A percentile compares a stretch with the other conserved stretches of the same genome.
Evolutionary conservation across 2,113 vertebrate genomes (phyloP).

Genomic region (Euleptes europaea): DNA sequence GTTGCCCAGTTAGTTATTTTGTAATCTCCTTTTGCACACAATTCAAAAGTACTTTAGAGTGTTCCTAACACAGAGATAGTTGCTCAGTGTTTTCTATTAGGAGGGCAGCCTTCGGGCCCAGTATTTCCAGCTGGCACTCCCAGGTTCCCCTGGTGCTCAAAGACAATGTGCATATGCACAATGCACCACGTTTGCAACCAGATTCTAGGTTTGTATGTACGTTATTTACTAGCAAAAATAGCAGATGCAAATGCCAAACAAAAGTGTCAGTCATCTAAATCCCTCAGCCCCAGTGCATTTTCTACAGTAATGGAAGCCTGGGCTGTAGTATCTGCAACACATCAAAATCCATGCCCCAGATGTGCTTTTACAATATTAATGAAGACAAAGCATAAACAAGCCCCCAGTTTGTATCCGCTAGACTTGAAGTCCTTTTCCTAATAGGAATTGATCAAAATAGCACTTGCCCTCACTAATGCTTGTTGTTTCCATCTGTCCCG

Average conservation of each 20-base stretch:
- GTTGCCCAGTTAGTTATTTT: slow-evolving; percentile 3
- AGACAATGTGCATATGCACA: background rate
- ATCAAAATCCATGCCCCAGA: background rate
- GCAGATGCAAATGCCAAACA: background rate
- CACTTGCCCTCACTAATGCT: background rate
- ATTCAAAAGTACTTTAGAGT: background rate
- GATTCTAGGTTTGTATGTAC: background rate
- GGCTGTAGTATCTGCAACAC: background rate
- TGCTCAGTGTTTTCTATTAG: background rate
- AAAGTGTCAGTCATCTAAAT: background rate
- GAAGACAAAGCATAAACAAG: background rate
- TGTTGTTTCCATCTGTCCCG: background rate
- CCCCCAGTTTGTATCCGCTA: background rate
- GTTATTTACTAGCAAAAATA: background rate
- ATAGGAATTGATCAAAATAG: background rate
- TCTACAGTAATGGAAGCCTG: background rate
- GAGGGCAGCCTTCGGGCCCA: background rate
- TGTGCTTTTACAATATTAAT: background rate
- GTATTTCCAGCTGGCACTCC: background rate
- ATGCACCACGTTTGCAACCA: background rate
- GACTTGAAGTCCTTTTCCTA: background rate
- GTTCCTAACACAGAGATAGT: background rate
- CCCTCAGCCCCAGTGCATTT: background rate
- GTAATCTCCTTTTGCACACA: background rate
- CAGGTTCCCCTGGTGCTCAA: background rate